These are phyloP conservation scores for Paraescarpia echinospica DNA, from an alignment of 1,140 invertebrate genomes.

Conservation along the genomic window DNA sequence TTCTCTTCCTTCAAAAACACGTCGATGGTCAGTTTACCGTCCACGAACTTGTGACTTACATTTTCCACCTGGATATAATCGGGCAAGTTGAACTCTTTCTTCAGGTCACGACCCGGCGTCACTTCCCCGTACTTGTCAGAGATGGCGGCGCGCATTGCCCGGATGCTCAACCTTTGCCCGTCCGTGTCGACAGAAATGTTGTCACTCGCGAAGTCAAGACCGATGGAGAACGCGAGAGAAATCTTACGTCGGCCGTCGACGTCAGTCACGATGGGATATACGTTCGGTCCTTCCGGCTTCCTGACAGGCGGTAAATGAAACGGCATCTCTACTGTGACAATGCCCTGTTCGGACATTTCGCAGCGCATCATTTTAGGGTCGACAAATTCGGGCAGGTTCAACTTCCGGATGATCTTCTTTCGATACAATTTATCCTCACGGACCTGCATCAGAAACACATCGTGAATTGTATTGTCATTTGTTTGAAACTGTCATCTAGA, in stretches of 20 bases:
- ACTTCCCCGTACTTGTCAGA: slow-evolving; percentile 23
- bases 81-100: slow-evolving; percentile 24
- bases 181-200: slow-evolving; percentile 24
- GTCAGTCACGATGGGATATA: slow-evolving; percentile 29
- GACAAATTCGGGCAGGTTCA: slow-evolving; percentile 28
- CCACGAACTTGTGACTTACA: slow-evolving; percentile 22
- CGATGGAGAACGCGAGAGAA: slow-evolving; percentile 23
- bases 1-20: slow-evolving; percentile 23
- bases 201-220: slow-evolving; percentile 27
- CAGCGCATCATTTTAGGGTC: slow-evolving; percentile 32
- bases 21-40: slow-evolving; percentile 26
- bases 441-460: background rate
- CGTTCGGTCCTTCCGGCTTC: slow-evolving; percentile 26
- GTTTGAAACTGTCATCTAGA: no score
- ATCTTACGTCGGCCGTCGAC: slow-evolving; percentile 25
- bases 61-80: slow-evolving; percentile 25
- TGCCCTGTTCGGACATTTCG: slow-evolving; percentile 15
- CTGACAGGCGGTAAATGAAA: slow-evolving; percentile 30
- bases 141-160: slow-evolving; percentile 22
- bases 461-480: background rate
- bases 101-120: slow-evolving; percentile 16
- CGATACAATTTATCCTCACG: background rate
- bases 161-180: slow-evolving; percentile 20
- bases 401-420: slow-evolving; percentile 29
- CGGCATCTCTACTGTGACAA: slow-evolving; percentile 32